phyloP scores from a whole-genome alignment of 2,888 invertebrate genomes.

The Suillia variegata region DNA sequence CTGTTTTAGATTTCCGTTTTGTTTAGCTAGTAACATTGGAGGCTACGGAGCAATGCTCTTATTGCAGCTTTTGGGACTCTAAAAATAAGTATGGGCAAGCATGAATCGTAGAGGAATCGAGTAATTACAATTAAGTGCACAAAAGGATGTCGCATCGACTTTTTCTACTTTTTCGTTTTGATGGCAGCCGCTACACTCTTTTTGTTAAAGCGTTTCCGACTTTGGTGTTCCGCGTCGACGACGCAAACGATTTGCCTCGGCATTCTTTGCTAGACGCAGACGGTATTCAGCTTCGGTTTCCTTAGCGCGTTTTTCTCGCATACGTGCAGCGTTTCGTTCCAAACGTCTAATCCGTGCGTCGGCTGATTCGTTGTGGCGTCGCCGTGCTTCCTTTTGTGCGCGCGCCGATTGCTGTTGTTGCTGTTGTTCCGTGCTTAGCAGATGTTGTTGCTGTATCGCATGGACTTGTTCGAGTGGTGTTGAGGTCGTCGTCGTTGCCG shows the following conservation, averaged over 20 bases:
- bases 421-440: constrained; percentile 14
- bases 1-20: no score
- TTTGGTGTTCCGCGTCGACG: constrained; percentile 61
- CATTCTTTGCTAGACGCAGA: constrained; percentile 58
- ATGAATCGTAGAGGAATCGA: no score
- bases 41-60: no score
- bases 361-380: constrained; percentile 60
- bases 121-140: no score
- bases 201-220: no score
- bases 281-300: constrained; percentile 59
- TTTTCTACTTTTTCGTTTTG: no score
- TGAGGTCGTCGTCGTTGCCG: constrained; percentile 39
- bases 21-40: no score
- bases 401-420: constrained; percentile 37
- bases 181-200: no score
- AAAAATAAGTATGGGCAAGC: no score
- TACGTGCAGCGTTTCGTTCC: constrained; percentile 60
- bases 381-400: constrained; percentile 53
- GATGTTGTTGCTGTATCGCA: constrained; percentile 41
- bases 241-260: constrained; percentile 60
- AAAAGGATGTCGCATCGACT: no score
- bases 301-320: constrained; percentile 60
- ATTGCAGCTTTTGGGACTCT: no score
- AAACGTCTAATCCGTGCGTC: constrained; percentile 58
- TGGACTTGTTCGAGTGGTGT: constrained; percentile 54